Evolutionary conservation across 2,888 invertebrate genomes (phyloP), one percentile per base, ranked within the genome.

Genomic region (Mythimna pallens): DNA sequence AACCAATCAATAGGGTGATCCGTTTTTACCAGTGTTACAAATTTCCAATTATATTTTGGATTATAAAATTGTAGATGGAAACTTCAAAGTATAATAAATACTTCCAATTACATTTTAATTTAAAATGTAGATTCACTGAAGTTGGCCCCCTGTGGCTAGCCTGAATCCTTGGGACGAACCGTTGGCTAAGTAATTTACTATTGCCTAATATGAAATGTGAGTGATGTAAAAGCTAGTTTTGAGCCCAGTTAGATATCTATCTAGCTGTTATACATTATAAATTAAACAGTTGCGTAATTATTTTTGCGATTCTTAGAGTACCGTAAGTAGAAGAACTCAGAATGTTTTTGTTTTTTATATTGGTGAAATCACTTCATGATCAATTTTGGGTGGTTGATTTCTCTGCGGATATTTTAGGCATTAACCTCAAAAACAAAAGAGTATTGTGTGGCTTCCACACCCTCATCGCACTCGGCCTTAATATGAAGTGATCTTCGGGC

Each of bases 161-260:
- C 54, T 43, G 17, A 36, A 50, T 65, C 61, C 61, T 76, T 65
- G 65, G 57, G 25, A 63, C n/a, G 30, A 54, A 54, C 12, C 1
- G 20, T 76, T 77, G 55, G 54, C 3, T 65, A 57, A 40, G 55
- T 30, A 65, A 50, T 47, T 30, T 30, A 20, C 55, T 47, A 43
- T 80, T 79, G 69, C 80, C 22, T 70, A 67, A 79, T 74, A 50
- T 34, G 25, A 14, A 68, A 71, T 72, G 50, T 58, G 54, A 65
- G 40, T 30, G 40, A 71, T 54, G 54, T 34, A 40, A 72, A 78
- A 78, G 57, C 67, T 68, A 43, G 63, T 63, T 81, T 65, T 61
- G 63, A 17, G n/a, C 36, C 57, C 43, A 82, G 69, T 43, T 69
- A 78, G 74, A 67, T 74, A 80, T 4, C 20, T 54, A 80, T 79